Percentiles rank a stretch among this genome's conserved stretches.
Conservation (phyloP, 1,140 invertebrate genomes). For the Drosophila kanapiae region DNA sequence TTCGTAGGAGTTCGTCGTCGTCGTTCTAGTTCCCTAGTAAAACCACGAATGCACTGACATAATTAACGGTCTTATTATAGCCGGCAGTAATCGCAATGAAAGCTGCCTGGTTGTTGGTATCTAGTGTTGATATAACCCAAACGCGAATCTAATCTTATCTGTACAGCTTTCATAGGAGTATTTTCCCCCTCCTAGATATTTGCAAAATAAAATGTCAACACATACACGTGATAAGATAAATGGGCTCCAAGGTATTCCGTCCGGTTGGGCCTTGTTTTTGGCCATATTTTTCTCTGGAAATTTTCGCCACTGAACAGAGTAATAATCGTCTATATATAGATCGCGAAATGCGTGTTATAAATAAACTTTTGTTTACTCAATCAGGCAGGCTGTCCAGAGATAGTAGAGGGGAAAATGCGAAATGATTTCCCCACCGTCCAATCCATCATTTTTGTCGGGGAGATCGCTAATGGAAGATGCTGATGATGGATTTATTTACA, state of each 20-base stretch:
- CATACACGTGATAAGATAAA: slow-evolving; percentile 38
- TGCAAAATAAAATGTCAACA: slow-evolving; percentile 54
- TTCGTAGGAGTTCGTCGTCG: background rate
- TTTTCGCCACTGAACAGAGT: slow-evolving; percentile 20
- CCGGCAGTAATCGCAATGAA: background rate
- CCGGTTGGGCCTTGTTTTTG: slow-evolving; percentile 22
- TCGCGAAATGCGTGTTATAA: slow-evolving; percentile 20
- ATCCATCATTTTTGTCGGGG: slow-evolving; percentile 33
- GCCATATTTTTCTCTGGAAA: slow-evolving; percentile 30
- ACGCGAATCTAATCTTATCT: slow-evolving; percentile 46
- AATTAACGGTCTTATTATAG: slow-evolving; percentile 20
- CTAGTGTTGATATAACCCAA: slow-evolving; percentile 37
- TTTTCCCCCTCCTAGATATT: slow-evolving; percentile 22
- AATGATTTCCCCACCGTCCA: slow-evolving; percentile 13
- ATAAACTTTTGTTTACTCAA: slow-evolving; percentile 32
- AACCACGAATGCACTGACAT: background rate
- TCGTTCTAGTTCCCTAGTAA: slow-evolving; percentile 15
- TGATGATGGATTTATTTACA: slow-evolving; percentile 72
- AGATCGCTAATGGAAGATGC: slow-evolving; percentile 34
- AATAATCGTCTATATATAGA: slow-evolving; percentile 38
- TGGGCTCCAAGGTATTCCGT: slow-evolving; percentile 1
- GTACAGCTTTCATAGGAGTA: slow-evolving; percentile 1
- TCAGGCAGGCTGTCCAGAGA: background rate
- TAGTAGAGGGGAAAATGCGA: slow-evolving; percentile 7
- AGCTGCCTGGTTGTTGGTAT: slow-evolving; percentile 13